phyloP scores from a whole-genome alignment of 2,888 invertebrate genomes.

The Carabus problematicus region DNA sequence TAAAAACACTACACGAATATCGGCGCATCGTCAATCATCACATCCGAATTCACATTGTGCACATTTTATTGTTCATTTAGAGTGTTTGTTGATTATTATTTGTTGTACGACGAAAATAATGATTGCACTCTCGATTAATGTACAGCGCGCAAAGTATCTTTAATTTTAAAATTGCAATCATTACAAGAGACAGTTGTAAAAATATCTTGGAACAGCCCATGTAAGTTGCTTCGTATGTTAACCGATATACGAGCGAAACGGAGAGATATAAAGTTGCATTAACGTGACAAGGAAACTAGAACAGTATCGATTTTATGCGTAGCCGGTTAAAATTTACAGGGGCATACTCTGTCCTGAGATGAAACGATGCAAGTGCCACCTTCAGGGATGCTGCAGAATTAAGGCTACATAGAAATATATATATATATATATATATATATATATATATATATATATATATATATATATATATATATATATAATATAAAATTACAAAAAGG shows the following conservation, averaged over 20 bases:
- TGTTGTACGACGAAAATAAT: constrained; percentile 33
- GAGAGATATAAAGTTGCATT: constrained; percentile 44
- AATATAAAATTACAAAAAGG: too few relatives aligned
- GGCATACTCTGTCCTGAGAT: constrained; percentile 49
- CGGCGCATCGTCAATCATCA: constrained; percentile 13
- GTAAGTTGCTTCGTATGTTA: constrained; percentile 53
- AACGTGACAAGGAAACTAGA: constrained; percentile 16
- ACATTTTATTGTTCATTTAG: constrained; percentile 21
- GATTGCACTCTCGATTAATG: constrained; percentile 41
- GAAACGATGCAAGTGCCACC: constrained; percentile 50
- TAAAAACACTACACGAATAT: constrained; percentile 34
- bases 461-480: too few relatives aligned
- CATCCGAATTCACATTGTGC: constrained; percentile 28
- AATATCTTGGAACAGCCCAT: constrained; percentile 58
- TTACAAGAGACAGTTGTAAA: constrained; percentile 53
- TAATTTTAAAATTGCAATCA: constrained; percentile 57
- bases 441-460: too few relatives aligned
- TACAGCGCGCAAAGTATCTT: constrained; percentile 46
- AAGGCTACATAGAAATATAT: too few relatives aligned
- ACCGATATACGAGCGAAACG: constrained; percentile 51
- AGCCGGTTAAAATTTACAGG: constrained; percentile 51
- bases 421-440: too few relatives aligned
- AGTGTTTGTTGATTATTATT: constrained; percentile 23
- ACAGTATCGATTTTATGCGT: constrained; percentile 56
- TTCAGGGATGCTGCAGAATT: constrained; percentile 53